phyloP scores from a whole-genome alignment of 2,888 invertebrate species.

The Thymelicus sylvestris region DNA sequence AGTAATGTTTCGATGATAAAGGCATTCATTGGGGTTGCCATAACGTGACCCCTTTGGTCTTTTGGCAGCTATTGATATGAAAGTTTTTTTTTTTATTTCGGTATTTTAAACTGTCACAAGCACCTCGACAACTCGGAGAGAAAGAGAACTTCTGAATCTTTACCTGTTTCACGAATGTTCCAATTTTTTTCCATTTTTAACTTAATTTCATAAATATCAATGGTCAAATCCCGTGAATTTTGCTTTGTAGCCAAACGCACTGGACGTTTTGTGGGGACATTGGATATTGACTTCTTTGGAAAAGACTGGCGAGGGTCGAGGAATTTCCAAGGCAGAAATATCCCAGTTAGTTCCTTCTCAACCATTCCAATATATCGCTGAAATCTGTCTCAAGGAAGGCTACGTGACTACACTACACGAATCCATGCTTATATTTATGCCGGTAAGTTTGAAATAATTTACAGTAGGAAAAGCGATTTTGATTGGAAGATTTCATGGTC shows the following conservation, averaged over 20 bases:
- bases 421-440: slow-evolving; percentile 89
- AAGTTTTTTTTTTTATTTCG: too few species aligned
- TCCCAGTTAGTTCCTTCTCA: slow-evolving; percentile 61
- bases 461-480: too few species aligned
- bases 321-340: slow-evolving; percentile 56
- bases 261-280: slow-evolving; percentile 85
- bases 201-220: too few species aligned
- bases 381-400: slow-evolving; percentile 80
- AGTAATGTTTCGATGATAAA: too few species aligned
- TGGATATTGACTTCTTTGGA: slow-evolving; percentile 80
- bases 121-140: too few species aligned
- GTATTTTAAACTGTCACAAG: too few species aligned
- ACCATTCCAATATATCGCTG: slow-evolving; percentile 78
- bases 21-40: too few species aligned
- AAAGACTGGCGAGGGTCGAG: slow-evolving; percentile 52
- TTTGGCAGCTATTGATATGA: too few species aligned
- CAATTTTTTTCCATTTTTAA: too few species aligned
- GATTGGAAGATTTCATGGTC: too few species aligned
- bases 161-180: slow-evolving; percentile 9
- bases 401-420: slow-evolving; percentile 86
- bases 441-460: slow-evolving; percentile 64
- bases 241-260: slow-evolving; percentile 82
- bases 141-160: too few species aligned
- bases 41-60: too few species aligned
- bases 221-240: neutral